These are phyloP conservation scores for Eptatretus atami DNA, from an alignment of 2,797 vertebrate species.

Conservation along the genomic window DNA sequence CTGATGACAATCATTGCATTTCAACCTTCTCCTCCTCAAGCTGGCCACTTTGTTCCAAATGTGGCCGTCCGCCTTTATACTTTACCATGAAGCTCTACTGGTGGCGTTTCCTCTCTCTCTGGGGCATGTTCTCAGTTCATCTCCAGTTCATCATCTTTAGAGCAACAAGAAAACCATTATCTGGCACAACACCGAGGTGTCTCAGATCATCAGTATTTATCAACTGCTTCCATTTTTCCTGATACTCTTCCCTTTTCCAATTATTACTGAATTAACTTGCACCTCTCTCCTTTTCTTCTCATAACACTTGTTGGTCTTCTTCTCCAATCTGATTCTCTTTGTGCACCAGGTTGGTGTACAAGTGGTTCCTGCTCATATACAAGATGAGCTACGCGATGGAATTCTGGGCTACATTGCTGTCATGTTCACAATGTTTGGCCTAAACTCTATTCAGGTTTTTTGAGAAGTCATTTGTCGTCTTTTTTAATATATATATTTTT, in stretches of 20 bases:
- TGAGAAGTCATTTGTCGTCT: conserved; percentile 11
- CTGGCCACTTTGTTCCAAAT: conserved; percentile 97
- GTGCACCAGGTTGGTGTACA: conserved; percentile 52
- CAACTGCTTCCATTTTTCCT: too few relatives aligned
- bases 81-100: conserved; percentile 88
- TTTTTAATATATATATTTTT: too few relatives aligned
- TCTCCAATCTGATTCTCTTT: too few relatives aligned
- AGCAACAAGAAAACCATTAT: conserved; percentile 64
- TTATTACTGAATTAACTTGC: too few relatives aligned
- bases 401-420: conserved; percentile 73
- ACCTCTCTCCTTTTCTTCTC: too few relatives aligned
- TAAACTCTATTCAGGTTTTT: conserved; percentile 82
- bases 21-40: conserved; percentile 18
- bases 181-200: conserved; percentile 71
- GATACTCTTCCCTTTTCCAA: too few relatives aligned
- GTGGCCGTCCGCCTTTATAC: conserved; percentile 93
- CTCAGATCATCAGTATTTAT: not conserved
- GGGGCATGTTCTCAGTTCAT: conserved; percentile 72
- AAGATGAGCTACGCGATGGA: conserved; percentile 84
- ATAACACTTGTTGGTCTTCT: too few relatives aligned
- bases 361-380: conserved; percentile 93
- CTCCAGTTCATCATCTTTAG: conserved; percentile 63
- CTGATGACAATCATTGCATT: too few relatives aligned
- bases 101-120: conserved; percentile 77
- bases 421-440: conserved; percentile 93